phyloP scores from a whole-genome alignment of 2,797 vertebrate species.

The Mormyrops boulengeri region DNA sequence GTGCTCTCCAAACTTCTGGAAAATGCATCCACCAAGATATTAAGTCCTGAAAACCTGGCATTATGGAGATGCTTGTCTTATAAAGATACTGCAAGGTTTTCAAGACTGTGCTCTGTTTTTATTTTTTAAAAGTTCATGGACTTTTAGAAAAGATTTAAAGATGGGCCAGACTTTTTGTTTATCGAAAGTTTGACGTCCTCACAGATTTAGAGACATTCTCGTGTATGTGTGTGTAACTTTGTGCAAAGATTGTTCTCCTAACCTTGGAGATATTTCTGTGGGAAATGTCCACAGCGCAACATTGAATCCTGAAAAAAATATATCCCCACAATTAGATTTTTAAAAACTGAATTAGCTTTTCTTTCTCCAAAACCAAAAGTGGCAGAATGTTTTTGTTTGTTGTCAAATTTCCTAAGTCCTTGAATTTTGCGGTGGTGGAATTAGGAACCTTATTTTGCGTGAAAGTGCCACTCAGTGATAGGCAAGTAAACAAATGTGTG shows the following conservation, averaged over 20 bases:
- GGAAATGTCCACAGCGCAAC: not conserved
- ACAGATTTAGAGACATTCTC: not conserved
- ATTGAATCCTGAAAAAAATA: not conserved
- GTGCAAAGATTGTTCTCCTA: not conserved
- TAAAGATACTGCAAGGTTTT: not conserved
- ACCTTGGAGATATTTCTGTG: not conserved
- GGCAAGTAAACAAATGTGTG: not conserved
- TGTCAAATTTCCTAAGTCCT: not conserved
- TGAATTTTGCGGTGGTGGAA: not conserved
- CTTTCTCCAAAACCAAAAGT: not conserved
- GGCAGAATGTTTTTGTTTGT: not conserved
- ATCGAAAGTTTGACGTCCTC: not conserved
- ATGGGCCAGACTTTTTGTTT: not conserved
- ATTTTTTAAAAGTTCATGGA: not conserved
- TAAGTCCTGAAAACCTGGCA: not conserved
- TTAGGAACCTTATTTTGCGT: not conserved
- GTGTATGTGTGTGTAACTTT: not conserved
- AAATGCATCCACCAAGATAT: not conserved
- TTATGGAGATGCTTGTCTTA: not conserved
- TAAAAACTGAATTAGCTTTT: not conserved
- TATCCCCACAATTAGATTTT: not conserved
- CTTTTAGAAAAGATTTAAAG: not conserved
- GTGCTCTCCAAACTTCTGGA: not conserved
- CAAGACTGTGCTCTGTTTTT: not conserved
- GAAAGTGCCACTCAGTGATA: not conserved